These are phyloP conservation scores for Collichthys lucidus DNA, from an alignment of 2,113 vertebrate genomes.

Conservation along the genomic window DNA sequence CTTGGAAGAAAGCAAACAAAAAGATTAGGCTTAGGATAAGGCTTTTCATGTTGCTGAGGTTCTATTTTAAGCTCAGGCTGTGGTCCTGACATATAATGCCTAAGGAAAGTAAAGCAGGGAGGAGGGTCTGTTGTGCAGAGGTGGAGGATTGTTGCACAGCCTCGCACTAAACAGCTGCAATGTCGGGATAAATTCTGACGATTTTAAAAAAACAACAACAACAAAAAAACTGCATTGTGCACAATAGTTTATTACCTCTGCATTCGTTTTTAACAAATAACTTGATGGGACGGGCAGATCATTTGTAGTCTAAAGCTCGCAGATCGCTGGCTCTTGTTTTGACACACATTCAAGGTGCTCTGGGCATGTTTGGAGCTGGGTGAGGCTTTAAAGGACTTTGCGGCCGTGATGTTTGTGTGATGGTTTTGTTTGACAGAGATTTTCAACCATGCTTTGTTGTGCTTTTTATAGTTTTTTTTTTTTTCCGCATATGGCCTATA, in stretches of 20 bases:
- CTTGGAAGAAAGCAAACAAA: conserved; percentile 46
- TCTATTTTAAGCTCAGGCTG: conserved; percentile 64
- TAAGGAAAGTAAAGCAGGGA: conserved; percentile 26
- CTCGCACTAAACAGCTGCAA: background rate
- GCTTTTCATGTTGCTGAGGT: conserved; percentile 57
- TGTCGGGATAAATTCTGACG: background rate
- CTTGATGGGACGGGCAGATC: too few species aligned
- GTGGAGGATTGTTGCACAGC: conserved; percentile 32
- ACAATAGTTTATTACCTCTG: background rate
- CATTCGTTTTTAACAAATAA: background rate
- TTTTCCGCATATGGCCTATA: background rate
- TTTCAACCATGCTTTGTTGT: background rate
- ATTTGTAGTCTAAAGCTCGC: background rate
- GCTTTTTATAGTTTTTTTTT: background rate
- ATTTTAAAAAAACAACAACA: background rate
- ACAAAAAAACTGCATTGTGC: background rate
- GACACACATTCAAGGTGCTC: conserved; percentile 3
- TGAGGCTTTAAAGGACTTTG: conserved; percentile 14
- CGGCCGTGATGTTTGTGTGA: background rate
- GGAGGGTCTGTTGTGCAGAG: conserved; percentile 25
- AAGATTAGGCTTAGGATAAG: conserved; percentile 63
- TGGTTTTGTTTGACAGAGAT: conserved; percentile 12
- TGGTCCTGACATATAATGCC: conserved; percentile 59
- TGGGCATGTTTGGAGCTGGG: conserved; percentile 4
- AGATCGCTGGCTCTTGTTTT: background rate